phyloP scores from a whole-genome alignment of 2,888 invertebrate genomes.

The Salticus scenicus region DNA sequence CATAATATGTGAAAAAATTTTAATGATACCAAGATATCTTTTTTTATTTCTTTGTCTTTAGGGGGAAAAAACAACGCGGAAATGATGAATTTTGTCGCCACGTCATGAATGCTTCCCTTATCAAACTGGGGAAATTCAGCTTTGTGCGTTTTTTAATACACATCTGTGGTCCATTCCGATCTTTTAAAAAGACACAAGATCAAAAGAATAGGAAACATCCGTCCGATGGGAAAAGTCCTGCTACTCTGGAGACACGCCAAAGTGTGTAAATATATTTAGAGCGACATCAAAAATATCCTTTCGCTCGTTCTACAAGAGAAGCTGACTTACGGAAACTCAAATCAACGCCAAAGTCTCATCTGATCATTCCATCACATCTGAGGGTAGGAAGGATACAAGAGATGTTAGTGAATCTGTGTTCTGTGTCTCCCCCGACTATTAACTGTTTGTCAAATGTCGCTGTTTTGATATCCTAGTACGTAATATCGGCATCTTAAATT shows the following conservation, averaged over 20 bases:
- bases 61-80: too few species aligned
- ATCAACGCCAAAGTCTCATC: conserved; percentile 52
- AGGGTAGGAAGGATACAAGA: conserved; percentile 25
- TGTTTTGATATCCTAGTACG: neutral
- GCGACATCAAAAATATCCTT: conserved; percentile 69
- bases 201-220: conserved; percentile 10
- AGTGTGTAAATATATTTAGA: conserved; percentile 69
- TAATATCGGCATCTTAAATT: neutral
- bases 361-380: conserved; percentile 52
- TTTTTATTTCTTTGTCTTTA: too few species aligned
- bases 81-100: too few species aligned
- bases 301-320: conserved; percentile 40
- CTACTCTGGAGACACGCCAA: conserved; percentile 62
- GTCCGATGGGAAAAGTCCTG: conserved; percentile 62
- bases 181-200: neutral
- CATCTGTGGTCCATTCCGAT: too few species aligned
- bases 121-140: too few species aligned
- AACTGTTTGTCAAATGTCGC: neutral
- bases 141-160: too few species aligned
- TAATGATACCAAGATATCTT: too few species aligned
- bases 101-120: too few species aligned
- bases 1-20: too few species aligned
- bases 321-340: conserved; percentile 52
- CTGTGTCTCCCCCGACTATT: neutral
- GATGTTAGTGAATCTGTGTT: neutral